These are phyloP conservation scores for Periophthalmus modestus DNA, from an alignment of 2,113 vertebrate genomes.

Conservation along the genomic window DNA sequence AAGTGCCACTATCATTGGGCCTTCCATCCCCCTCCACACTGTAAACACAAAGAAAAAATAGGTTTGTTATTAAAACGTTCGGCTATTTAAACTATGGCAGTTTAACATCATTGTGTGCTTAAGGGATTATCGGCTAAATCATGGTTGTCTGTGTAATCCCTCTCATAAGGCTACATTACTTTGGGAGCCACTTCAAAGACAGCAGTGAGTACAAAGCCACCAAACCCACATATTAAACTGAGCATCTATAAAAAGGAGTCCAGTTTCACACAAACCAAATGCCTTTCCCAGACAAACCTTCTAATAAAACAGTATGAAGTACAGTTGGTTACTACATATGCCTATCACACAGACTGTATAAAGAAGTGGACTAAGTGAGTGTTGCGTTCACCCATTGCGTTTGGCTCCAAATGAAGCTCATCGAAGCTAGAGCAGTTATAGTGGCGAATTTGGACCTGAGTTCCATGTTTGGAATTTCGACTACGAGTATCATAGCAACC, in stretches of 20 bases:
- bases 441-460: too few species aligned
- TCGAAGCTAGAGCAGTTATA: too few species aligned
- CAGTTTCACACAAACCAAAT: constrained; percentile 1
- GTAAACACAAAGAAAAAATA: constrained; percentile 35
- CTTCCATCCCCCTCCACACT: constrained; percentile 95
- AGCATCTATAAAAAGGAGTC: neutral
- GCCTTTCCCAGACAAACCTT: neutral
- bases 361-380: too few species aligned
- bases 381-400: too few species aligned
- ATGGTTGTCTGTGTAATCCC: neutral
- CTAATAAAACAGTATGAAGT: neutral
- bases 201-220: neutral
- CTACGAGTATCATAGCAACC: too few species aligned
- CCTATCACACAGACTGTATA: too few species aligned
- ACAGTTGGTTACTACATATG: neutral
- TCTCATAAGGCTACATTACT: constrained; percentile 1
- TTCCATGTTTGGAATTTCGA: too few species aligned
- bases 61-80: neutral
- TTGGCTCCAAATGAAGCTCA: too few species aligned
- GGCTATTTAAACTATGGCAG: neutral
- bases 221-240: neutral
- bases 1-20: constrained; percentile 84
- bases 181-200: constrained; percentile 9
- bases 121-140: constrained; percentile 11
- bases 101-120: neutral